Percentiles rank a stretch among this genome's conserved stretches.
Conservation (phyloP, 2,113 vertebrate species). For the Cairina moschata region DNA sequence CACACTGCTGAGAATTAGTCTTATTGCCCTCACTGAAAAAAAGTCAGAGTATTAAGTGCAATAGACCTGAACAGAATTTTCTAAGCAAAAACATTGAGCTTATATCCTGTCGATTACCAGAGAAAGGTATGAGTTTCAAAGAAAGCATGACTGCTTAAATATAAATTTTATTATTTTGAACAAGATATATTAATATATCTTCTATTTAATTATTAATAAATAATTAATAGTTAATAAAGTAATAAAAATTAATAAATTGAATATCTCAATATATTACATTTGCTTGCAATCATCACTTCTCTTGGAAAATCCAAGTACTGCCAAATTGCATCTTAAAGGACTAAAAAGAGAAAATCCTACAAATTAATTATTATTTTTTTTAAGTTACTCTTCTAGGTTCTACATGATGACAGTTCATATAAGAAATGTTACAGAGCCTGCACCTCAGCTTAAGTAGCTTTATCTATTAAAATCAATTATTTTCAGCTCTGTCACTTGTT, state of each 20-base stretch:
- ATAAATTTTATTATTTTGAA: neutral
- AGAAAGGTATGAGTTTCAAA: neutral
- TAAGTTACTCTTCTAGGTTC: neutral
- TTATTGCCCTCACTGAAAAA: neutral
- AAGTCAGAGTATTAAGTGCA: neutral
- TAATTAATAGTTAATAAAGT: no score
- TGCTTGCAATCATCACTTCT: neutral
- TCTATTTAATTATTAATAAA: no score
- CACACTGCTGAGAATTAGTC: neutral
- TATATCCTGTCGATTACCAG: neutral
- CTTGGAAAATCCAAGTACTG: neutral
- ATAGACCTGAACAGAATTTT: neutral
- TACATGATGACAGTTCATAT: neutral
- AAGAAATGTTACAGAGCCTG: neutral
- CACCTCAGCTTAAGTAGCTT: neutral
- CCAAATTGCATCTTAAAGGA: neutral
- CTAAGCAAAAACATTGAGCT: neutral
- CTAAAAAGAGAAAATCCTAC: neutral
- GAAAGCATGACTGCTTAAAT: neutral
- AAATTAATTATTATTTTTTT: neutral
- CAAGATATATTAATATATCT: no score
- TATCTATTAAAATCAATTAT: neutral
- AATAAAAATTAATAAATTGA: no score
- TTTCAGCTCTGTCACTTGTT: neutral
- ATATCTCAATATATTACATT: neutral